Conservation (phyloP, 2,113 vertebrate species). For the Hydrochoerus hydrochaeris region DNA sequence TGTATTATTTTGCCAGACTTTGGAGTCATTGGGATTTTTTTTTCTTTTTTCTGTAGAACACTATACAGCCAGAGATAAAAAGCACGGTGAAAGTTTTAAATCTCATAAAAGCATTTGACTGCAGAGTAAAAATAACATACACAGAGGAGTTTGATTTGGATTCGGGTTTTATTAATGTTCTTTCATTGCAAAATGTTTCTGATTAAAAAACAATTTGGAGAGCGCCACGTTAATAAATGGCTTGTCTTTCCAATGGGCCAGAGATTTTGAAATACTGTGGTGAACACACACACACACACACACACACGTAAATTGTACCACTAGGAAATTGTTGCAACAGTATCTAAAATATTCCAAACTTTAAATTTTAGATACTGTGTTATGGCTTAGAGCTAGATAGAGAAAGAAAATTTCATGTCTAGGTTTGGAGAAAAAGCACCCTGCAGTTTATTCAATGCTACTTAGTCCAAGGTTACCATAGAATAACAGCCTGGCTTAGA, state of each 20-base stretch:
- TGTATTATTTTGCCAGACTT: conserved; percentile 92
- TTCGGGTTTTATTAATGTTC: conserved; percentile 88
- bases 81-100: conserved; percentile 90
- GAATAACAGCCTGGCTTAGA: background rate
- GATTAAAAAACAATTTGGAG: conserved; percentile 90
- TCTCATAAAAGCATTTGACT: conserved; percentile 92
- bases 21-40: conserved; percentile 84
- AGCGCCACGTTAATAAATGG: conserved; percentile 87
- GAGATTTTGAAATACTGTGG: conserved; percentile 82
- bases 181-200: conserved; percentile 89
- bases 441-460: conserved; percentile 2
- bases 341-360: background rate
- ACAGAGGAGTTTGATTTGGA: conserved; percentile 89
- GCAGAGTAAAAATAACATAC: conserved; percentile 89
- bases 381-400: background rate
- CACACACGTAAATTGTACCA: background rate
- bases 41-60: conserved; percentile 88
- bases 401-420: background rate
- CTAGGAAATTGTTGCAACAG: background rate
- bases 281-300: background rate
- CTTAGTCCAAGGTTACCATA: background rate
- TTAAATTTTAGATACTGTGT: background rate
- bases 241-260: conserved; percentile 81
- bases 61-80: conserved; percentile 89
- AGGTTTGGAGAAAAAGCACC: conserved; percentile 39